Evolutionary conservation across 2,888 invertebrate species (phyloP), one percentile per base, ranked within the genome.

Genomic region (Euphydryas editha): DNA sequence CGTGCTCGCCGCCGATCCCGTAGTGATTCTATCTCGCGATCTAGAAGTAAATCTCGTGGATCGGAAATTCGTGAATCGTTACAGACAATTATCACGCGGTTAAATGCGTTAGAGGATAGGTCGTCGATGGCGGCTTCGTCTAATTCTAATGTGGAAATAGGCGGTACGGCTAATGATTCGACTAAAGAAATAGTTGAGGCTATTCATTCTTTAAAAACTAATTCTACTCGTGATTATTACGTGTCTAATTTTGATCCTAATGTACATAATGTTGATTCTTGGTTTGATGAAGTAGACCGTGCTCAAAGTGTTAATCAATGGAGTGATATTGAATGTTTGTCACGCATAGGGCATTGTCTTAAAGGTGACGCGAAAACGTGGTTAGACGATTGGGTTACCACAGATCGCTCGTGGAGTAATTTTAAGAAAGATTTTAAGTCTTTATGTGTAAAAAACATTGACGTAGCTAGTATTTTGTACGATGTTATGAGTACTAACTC

Each of bases 401-500:
- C 8, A 13, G 39, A 42, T n/a, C n/a, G n/a, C n/a, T n/a, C n/a
- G n/a, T n/a, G n/a, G n/a, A n/a, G n/a, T n/a, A n/a, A n/a, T n/a
- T n/a, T n/a, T n/a, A n/a, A n/a, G n/a, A n/a, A n/a, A n/a, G n/a
- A n/a, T n/a, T n/a, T n/a, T n/a, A n/a, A 44, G 15, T 44, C 15
- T 1, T 44, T 44, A 44, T 44, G 42, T 44, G 73, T 0, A 30
- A 60, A 18, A 68, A 60, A 36, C 20, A 39, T 69, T 6, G 73
- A 74, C 47, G 57, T 68, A 2, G 73, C 75, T 1, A 71, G 58
- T 55, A 71, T 76, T 30, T 55, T 74, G 11, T 73, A 49, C 24
- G 72, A 73, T 0, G 65, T 68, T 5, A 72, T 75, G 75, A 59
- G 62, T 55, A 68, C 69, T 0, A 71, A 67, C 0, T 76, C 77